Evolutionary conservation across 2,113 vertebrate genomes (phyloP).

Genomic region (Oncorhynchus gorbuscha): DNA sequence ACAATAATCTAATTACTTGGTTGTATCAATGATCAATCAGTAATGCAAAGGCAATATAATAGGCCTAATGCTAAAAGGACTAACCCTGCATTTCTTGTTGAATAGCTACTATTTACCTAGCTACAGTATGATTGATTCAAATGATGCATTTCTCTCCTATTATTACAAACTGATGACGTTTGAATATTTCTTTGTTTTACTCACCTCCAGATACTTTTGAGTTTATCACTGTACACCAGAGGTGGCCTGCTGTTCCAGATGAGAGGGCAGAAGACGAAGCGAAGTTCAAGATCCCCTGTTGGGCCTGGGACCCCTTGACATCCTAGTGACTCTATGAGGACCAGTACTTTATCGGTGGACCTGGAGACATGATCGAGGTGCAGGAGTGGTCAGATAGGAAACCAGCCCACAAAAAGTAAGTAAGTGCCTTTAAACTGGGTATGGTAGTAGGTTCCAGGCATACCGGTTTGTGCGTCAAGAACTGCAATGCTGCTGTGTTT

Average conservation of each 20-base stretch:
- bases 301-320: conserved; percentile 90
- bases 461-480: no score
- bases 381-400: conserved; percentile 98
- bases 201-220: conserved; percentile 86
- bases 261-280: conserved; percentile 90
- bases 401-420: conserved; percentile 88
- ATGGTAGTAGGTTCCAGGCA: no score
- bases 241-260: conserved; percentile 94
- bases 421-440: no score
- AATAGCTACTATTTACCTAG: no score
- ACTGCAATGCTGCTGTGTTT: no score
- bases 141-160: not conserved
- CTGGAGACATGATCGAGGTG: conserved; percentile 88
- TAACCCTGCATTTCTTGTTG: no score
- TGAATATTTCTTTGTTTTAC: not conserved
- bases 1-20: no score
- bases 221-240: conserved; percentile 92
- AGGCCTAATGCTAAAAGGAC: no score
- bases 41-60: no score
- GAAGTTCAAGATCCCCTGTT: conserved; percentile 87
- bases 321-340: conserved; percentile 95
- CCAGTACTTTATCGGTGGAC: conserved; percentile 91
- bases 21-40: no score
- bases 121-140: no score
- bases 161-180: not conserved